These are phyloP conservation scores for Zaprionus ornatus DNA, from an alignment of 1,140 invertebrate species.

Conservation along the genomic window DNA sequence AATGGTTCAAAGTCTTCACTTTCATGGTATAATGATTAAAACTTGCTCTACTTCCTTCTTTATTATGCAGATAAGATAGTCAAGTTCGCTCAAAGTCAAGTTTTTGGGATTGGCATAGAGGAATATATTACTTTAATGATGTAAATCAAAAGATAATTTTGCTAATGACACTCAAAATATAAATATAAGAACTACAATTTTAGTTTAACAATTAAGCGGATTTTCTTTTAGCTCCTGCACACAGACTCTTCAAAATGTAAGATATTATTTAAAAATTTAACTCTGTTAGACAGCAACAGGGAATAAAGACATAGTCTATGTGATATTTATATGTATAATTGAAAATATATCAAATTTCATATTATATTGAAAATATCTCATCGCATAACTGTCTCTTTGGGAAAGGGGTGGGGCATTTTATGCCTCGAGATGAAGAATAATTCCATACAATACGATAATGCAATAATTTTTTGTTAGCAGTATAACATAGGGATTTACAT, in stretches of 20 bases:
- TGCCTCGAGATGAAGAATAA: constrained; percentile 1
- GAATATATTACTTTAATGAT: constrained; percentile 4
- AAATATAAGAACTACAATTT: neutral
- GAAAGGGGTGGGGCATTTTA: neutral
- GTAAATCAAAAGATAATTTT: constrained; percentile 8
- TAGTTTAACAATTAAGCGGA: neutral
- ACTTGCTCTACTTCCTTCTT: neutral
- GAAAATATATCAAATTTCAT: constrained; percentile 8
- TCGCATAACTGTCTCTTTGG: constrained; percentile 24
- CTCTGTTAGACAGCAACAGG: constrained; percentile 36
- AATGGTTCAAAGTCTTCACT: neutral
- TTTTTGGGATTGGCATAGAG: constrained; percentile 12
- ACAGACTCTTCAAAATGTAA: neutral
- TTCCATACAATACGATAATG: constrained; percentile 13
- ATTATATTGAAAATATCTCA: constrained; percentile 5
- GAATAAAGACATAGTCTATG: constrained; percentile 22
- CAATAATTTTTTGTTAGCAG: constrained; percentile 21
- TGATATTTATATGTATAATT: constrained; percentile 6
- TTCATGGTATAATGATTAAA: neutral
- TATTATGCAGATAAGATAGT: constrained; percentile 3
- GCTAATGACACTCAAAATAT: neutral
- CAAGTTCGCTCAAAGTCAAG: neutral
- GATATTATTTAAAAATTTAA: constrained; percentile 42
- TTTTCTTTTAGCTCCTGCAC: neutral
- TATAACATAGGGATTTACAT: constrained; percentile 36